Conservation (phyloP, 1,140 invertebrate species). For the Lethrus apterus region DNA sequence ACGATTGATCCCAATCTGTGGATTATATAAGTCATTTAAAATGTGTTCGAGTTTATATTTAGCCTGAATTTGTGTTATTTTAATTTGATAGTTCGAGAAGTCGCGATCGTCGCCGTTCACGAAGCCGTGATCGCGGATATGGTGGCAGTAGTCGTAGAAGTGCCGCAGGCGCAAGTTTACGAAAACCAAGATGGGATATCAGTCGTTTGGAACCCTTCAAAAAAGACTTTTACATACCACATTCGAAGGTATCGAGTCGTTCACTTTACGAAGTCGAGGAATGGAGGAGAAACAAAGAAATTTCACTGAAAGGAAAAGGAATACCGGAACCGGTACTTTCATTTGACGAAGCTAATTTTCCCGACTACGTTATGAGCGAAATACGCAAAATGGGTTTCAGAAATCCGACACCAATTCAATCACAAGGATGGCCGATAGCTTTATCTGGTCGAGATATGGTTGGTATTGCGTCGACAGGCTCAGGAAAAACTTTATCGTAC, state of each 20-base stretch:
- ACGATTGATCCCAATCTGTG: not conserved
- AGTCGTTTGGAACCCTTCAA: conserved; percentile 74
- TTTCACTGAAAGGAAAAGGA: conserved; percentile 64
- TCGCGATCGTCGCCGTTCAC: conserved; percentile 38
- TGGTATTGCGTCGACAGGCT: conserved; percentile 94
- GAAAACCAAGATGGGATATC: conserved; percentile 69
- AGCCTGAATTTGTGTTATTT: not conserved
- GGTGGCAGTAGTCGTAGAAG: conserved; percentile 45
- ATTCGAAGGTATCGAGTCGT: conserved; percentile 62
- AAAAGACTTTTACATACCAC: conserved; percentile 88
- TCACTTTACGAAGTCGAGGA: conserved; percentile 63
- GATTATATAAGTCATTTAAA: conserved; percentile 1
- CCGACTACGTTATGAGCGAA: conserved; percentile 70
- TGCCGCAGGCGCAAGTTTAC: conserved; percentile 46
- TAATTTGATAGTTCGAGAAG: conserved; percentile 22
- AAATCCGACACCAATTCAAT: conserved; percentile 83
- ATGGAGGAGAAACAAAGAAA: conserved; percentile 68
- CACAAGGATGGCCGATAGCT: conserved; percentile 90
- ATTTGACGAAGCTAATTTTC: conserved; percentile 77
- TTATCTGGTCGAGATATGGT: conserved; percentile 88
- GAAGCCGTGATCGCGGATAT: conserved; percentile 40
- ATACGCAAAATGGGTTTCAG: conserved; percentile 77
- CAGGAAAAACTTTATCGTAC: conserved; percentile 84
- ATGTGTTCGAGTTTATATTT: not conserved
- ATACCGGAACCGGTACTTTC: conserved; percentile 71